Percentiles rank a stretch among this genome's conserved stretches.
phyloP scores from a whole-genome alignment of 2,797 vertebrate genomes.

The Sebastes kiyomatsui region DNA sequence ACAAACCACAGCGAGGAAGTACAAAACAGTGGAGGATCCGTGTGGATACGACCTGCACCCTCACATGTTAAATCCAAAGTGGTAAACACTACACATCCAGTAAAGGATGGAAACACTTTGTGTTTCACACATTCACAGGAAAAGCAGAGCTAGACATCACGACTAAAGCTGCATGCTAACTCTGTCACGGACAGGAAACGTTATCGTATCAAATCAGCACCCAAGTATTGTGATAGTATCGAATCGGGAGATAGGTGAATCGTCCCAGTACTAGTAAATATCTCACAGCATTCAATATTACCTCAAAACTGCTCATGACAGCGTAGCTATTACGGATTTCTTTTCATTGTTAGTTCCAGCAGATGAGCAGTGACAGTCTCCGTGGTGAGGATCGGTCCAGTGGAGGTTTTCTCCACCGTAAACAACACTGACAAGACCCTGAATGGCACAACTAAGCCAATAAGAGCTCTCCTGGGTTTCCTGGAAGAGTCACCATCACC shows the following conservation, averaged over 20 bases:
- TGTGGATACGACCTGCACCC: no score
- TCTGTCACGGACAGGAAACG: no score
- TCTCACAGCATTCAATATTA: background rate
- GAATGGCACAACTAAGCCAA: slow-evolving; percentile 55
- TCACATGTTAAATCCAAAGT: no score
- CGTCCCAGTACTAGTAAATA: background rate
- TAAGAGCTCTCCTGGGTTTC: slow-evolving; percentile 31
- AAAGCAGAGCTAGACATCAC: no score
- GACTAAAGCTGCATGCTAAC: no score
- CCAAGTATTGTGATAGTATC: background rate
- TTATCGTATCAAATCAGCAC: no score
- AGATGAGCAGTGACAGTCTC: background rate
- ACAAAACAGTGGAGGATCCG: no score
- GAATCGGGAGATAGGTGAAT: no score
- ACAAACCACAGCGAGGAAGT: no score
- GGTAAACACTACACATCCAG: no score
- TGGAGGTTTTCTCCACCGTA: background rate
- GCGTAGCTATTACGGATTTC: background rate
- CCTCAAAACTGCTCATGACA: background rate
- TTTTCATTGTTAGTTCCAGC: background rate
- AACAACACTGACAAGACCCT: slow-evolving; percentile 8
- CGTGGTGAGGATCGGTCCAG: background rate
- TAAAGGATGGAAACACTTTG: no score
- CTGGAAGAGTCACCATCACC: slow-evolving; percentile 2
- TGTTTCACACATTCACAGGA: no score